Evolutionary conservation across 2,888 invertebrate species (phyloP), one percentile per base, ranked within the genome.

Genomic region (Papilio elwesi): DNA sequence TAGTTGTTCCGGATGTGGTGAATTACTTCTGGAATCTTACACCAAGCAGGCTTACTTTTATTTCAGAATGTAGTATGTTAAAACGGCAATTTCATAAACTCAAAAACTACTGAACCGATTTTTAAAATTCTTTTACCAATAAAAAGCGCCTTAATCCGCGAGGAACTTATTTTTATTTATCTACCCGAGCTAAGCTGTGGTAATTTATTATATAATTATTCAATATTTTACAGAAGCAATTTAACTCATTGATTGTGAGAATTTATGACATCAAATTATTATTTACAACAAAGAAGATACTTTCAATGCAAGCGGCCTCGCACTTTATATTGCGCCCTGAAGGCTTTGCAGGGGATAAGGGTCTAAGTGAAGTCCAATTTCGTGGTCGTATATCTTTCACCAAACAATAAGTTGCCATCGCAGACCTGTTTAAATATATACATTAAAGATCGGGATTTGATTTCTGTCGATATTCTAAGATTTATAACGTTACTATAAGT

Each of bases 181-280:
- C n/a, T n/a, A n/a, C n/a, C n/a, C n/a, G n/a, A n/a, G n/a, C n/a
- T n/a, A n/a, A n/a, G n/a, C n/a, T n/a, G n/a, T n/a, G n/a, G n/a
- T n/a, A n/a, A n/a, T n/a, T n/a, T n/a, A n/a, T n/a, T 43, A 43
- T 26, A 26, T 1, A 11, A 38, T 59, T 38, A n/a, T 9, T 3
- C 7, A 59, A 59, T 59, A 36, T n/a, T 59, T 59, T 59, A 38
- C n/a, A 59, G 59, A 59, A 38, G 59, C 59, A 38, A 59, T 59
- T 59, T 59, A 57, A 13, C 36, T 16, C 8, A 38, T 59, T 59
- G 59, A 59, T 59, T 59, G 59, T n/a, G 38, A 59, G 13, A 59
- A 59, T 38, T 59, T 59, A 59, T 59, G 38, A 59, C n/a, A 59
- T 59, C 38, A 59, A 59, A 59, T 59, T 59, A 38, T 57, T 59